phyloP scores from a whole-genome alignment of 1,140 invertebrate species.

The Aphaenogaster floridana region DNA sequence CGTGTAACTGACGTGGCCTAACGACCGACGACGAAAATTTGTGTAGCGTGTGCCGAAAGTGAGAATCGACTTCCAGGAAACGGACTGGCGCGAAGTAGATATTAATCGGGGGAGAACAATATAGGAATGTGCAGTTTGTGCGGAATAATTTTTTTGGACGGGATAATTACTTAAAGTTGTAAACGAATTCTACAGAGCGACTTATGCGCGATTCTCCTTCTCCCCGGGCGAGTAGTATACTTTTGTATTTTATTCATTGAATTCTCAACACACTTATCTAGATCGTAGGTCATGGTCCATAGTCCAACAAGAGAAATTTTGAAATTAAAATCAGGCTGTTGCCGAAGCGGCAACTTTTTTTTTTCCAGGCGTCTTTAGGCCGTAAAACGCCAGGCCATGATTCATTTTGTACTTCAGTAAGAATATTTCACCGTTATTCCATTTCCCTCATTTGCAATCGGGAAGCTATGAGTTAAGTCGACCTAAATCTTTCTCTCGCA shows the following conservation, averaged over 20 bases:
- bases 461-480: conserved; percentile 48
- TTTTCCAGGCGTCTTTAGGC: neutral
- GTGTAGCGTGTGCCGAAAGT: conserved; percentile 17
- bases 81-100: neutral
- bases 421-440: conserved; percentile 52
- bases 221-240: neutral
- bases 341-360: neutral
- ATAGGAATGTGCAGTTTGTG: neutral
- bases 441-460: conserved; percentile 49
- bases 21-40: conserved; percentile 50
- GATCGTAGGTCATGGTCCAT: conserved; percentile 44
- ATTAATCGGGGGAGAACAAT: neutral
- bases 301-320: conserved; percentile 15
- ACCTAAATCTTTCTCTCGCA: conserved; percentile 56
- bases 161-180: neutral
- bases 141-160: neutral
- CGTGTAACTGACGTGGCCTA: conserved; percentile 57
- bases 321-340: conserved; percentile 26
- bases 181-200: neutral
- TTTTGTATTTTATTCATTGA: neutral
- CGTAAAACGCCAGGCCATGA: conserved; percentile 22
- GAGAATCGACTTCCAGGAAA: conserved; percentile 10
- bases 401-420: conserved; percentile 38
- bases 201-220: neutral
- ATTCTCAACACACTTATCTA: conserved; percentile 22